A percentile compares a stretch with the other conserved stretches of the same genome.
Conservation (phyloP, 2,888 invertebrate genomes). For the Sesia apiformis region DNA sequence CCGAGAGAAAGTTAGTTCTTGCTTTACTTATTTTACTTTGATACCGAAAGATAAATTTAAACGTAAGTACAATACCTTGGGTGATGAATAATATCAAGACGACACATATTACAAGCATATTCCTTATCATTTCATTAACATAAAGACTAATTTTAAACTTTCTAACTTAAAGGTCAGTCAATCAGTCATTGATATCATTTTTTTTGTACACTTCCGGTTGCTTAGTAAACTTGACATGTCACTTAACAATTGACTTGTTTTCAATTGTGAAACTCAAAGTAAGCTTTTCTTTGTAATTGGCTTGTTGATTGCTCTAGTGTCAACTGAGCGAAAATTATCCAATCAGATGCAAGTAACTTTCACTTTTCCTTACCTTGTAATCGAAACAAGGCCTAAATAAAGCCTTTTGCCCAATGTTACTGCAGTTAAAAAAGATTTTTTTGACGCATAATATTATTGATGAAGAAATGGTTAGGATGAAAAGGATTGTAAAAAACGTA, state of each 20-base stretch:
- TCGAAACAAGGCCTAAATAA: neutral
- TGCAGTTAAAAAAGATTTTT: too few relatives aligned
- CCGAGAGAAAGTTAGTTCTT: slow-evolving; percentile 37
- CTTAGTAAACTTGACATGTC: neutral
- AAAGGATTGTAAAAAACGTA: too few relatives aligned
- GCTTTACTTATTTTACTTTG: neutral
- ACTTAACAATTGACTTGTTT: neutral
- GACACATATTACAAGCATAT: slow-evolving; percentile 39
- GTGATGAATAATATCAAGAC: slow-evolving; percentile 30
- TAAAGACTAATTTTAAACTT: slow-evolving; percentile 20
- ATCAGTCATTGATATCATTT: slow-evolving; percentile 7
- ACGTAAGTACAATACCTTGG: slow-evolving; percentile 27
- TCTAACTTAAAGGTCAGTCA: slow-evolving; percentile 19
- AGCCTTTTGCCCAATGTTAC: too few relatives aligned
- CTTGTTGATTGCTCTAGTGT: too few relatives aligned
- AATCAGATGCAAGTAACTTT: neutral
- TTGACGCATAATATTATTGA: too few relatives aligned
- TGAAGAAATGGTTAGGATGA: too few relatives aligned
- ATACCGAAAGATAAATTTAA: neutral
- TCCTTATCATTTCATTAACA: slow-evolving; percentile 8
- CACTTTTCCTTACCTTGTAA: neutral
- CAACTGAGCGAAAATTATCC: neutral
- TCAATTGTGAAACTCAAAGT: too few relatives aligned
- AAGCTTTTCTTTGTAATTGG: too few relatives aligned
- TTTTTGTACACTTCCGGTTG: slow-evolving; percentile 23